Evolutionary conservation across 2,797 vertebrate genomes (phyloP).

Genomic region (Rhyacichthys aspro): DNA sequence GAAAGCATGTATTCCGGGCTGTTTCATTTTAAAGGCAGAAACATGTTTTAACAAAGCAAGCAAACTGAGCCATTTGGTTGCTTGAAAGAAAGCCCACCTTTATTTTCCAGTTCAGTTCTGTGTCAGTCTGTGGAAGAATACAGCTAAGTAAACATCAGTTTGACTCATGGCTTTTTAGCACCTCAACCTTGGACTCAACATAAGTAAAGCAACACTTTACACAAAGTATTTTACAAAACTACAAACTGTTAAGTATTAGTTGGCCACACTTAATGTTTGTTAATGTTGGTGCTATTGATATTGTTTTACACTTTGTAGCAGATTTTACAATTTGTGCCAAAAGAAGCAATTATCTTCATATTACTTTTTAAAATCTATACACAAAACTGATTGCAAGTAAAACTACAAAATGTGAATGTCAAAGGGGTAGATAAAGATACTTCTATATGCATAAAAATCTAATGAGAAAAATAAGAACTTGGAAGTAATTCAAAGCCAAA

Average conservation of each 20-base stretch:
- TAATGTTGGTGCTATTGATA: too few relatives aligned
- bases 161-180: constrained; percentile 13
- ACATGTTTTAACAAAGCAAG: constrained; percentile 12
- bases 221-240: background rate
- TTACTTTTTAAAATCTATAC: too few relatives aligned
- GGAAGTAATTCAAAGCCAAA: constrained; percentile 37
- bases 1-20: constrained; percentile 28
- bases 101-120: constrained; percentile 6
- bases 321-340: background rate
- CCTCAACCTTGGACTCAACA: constrained; percentile 10
- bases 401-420: too few relatives aligned
- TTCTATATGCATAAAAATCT: constrained; percentile 19
- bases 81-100: background rate
- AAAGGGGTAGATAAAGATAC: background rate
- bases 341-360: too few relatives aligned
- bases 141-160: constrained; percentile 8
- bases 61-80: constrained; percentile 17
- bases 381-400: too few relatives aligned
- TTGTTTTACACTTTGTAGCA: too few relatives aligned
- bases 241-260: too few relatives aligned
- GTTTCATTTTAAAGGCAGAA: constrained; percentile 22
- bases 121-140: constrained; percentile 10
- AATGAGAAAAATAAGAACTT: constrained; percentile 13
- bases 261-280: too few relatives aligned
- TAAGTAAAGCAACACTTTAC: background rate